Evolutionary conservation across 2,797 vertebrate genomes (phyloP), one percentile per base, ranked within the genome.

Genomic region (Gymnoscopelus braueri): DNA sequence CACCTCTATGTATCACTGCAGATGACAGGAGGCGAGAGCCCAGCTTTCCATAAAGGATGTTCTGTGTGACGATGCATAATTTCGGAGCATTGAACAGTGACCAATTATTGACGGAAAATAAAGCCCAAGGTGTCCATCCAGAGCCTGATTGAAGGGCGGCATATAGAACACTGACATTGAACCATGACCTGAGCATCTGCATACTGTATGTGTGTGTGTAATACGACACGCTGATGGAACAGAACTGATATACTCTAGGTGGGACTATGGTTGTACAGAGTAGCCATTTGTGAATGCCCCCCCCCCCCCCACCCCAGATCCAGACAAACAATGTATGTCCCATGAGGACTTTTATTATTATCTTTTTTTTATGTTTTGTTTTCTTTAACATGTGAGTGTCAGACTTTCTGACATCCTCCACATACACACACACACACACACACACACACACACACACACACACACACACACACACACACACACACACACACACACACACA

Each of bases 181-280:
- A 67, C 64, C 65, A 58, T 63, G 63, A 56, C 61, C 72, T 62
- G 23, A 47, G 50, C 75, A 83, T 72, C 70, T 80, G 69, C 69
- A 72, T 35, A 35, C 39, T 2, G 39, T 10, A 8, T 44, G 39
- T 44, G 39, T 10, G 39, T 44, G 39, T 44, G 39, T 39, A 39
- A 44, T 44, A 44, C 8, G 39, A 9, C 9, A 44, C 5, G 9
- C 8, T 44, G 39, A 44, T 44, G 39, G 8, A 44, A 44, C 39
- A 44, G 9, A 29, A 0, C 62, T 63, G 70, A 61, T 66, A 58
- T 39, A 6, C 6, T 39, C 7, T 39, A 2, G 39, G 39, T 39
- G 39, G 39, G 39, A 39, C 39, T 7, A 9, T 39, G 39, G 39
- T 39, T 39, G 5, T 8, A 7, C 32, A 35, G 32, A 35, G 32